phyloP scores from a whole-genome alignment of 1,140 invertebrate genomes.

The Oedothorax gibbosus region DNA sequence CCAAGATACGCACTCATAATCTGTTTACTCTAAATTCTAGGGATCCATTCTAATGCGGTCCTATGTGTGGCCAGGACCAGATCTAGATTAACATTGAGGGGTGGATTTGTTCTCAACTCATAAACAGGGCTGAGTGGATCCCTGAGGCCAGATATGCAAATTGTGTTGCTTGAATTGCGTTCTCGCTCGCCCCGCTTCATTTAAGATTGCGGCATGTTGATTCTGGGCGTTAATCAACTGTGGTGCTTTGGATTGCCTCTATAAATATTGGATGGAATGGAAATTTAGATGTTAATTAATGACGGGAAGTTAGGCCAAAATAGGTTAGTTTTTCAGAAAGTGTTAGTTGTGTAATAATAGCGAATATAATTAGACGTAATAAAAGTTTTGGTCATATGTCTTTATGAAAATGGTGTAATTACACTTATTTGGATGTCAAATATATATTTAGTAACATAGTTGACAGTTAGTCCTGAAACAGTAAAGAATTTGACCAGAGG shows the following conservation, averaged over 20 bases:
- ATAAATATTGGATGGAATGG: neutral
- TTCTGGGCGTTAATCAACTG: neutral
- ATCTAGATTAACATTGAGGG: constrained; percentile 29
- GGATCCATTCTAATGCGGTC: constrained; percentile 11
- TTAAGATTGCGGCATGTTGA: neutral
- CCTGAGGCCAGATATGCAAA: constrained; percentile 24
- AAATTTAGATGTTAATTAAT: too few relatives aligned
- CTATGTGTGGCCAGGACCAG: neutral
- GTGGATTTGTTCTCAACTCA: constrained; percentile 19
- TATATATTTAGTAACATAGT: too few relatives aligned
- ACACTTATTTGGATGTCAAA: too few relatives aligned
- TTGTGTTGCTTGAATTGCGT: neutral
- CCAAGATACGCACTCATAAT: constrained; percentile 39
- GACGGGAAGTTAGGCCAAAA: too few relatives aligned
- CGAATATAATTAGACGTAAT: too few relatives aligned
- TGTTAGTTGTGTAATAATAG: too few relatives aligned
- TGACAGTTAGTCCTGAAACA: too few relatives aligned
- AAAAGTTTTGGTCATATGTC: too few relatives aligned
- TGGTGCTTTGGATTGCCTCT: neutral
- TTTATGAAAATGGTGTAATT: too few relatives aligned
- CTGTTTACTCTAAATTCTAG: constrained; percentile 21
- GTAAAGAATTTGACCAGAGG: too few relatives aligned
- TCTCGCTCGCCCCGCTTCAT: neutral
- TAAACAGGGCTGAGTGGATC: neutral
- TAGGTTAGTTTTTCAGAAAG: too few relatives aligned